These are phyloP conservation scores for Vanessa tameamea DNA, from an alignment of 1,140 invertebrate species.

Conservation along the genomic window DNA sequence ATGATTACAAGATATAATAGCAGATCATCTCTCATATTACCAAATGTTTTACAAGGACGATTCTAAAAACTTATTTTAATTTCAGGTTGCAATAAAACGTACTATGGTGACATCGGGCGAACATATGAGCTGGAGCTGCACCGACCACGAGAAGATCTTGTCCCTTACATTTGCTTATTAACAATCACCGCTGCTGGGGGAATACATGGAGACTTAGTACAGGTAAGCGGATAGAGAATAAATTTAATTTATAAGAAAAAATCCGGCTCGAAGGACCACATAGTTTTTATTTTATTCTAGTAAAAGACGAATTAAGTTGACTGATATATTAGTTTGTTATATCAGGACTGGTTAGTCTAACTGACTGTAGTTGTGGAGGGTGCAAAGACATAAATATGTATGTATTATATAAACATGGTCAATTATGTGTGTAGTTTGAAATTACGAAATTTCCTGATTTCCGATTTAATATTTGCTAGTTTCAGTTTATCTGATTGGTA, in stretches of 20 bases:
- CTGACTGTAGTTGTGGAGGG: no score
- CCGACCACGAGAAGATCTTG: constrained; percentile 88
- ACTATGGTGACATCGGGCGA: constrained; percentile 90
- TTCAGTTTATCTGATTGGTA: no score
- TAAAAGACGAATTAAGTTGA: no score
- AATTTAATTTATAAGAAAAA: not conserved
- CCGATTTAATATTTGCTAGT: no score
- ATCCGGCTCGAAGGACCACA: not conserved
- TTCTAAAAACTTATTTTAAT: constrained; percentile 51
- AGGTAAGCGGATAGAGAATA: constrained; percentile 80
- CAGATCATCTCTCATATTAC: not conserved
- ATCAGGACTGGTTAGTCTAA: no score
- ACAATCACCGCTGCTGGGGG: constrained; percentile 92
- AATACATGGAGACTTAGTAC: constrained; percentile 90
- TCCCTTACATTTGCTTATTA: constrained; percentile 92
- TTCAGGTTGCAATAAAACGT: constrained; percentile 92
- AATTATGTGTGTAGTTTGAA: no score
- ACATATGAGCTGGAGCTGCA: constrained; percentile 91
- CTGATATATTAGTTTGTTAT: no score
- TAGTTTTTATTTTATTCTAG: no score
- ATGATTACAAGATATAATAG: no score
- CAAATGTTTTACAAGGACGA: not conserved
- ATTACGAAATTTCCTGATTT: no score
- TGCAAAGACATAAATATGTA: no score
- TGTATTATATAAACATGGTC: no score